Conservation (phyloP, 2,888 invertebrate species). For the Druceiella hillmani region DNA sequence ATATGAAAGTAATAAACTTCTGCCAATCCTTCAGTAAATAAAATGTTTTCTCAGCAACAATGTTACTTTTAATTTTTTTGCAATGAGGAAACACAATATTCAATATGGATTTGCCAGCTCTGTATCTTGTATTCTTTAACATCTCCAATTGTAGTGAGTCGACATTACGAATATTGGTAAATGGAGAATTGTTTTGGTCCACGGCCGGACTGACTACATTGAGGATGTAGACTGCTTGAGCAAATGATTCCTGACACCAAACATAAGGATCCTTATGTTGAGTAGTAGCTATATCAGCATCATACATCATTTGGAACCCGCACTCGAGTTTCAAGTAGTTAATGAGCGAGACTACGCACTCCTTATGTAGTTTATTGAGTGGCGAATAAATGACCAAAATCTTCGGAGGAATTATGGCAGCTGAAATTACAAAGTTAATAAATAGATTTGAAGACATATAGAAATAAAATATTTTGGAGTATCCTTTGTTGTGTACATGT, state of each 20-base stretch:
- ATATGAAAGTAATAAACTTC: slow-evolving; percentile 38
- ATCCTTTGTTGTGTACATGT: too few relatives aligned
- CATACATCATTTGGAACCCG: slow-evolving; percentile 39
- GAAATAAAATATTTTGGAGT: too few relatives aligned
- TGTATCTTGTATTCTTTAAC: slow-evolving; percentile 29
- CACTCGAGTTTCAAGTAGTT: slow-evolving; percentile 37
- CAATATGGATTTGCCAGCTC: slow-evolving; percentile 32
- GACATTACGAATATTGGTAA: too few relatives aligned
- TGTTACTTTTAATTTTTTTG: slow-evolving; percentile 37
- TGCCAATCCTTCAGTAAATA: slow-evolving; percentile 41
- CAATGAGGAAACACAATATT: slow-evolving; percentile 44
- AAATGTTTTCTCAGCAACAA: slow-evolving; percentile 33
- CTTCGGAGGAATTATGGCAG: too few relatives aligned
- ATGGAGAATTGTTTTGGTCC: slow-evolving; percentile 30
- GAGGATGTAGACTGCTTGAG: slow-evolving; percentile 34
- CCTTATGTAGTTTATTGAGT: slow-evolving; percentile 37
- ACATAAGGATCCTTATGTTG: slow-evolving; percentile 38
- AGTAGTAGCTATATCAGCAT: slow-evolving; percentile 36
- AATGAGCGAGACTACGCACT: slow-evolving; percentile 39
- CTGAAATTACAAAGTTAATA: too few relatives aligned
- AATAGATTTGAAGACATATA: too few relatives aligned
- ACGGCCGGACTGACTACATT: slow-evolving; percentile 40
- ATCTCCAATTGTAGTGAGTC: slow-evolving; percentile 34
- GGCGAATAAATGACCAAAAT: slow-evolving; percentile 40
- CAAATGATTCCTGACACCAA: slow-evolving; percentile 40